Evolutionary conservation across 1,140 invertebrate genomes (phyloP).

Genomic region (Penaeus indicus): DNA sequence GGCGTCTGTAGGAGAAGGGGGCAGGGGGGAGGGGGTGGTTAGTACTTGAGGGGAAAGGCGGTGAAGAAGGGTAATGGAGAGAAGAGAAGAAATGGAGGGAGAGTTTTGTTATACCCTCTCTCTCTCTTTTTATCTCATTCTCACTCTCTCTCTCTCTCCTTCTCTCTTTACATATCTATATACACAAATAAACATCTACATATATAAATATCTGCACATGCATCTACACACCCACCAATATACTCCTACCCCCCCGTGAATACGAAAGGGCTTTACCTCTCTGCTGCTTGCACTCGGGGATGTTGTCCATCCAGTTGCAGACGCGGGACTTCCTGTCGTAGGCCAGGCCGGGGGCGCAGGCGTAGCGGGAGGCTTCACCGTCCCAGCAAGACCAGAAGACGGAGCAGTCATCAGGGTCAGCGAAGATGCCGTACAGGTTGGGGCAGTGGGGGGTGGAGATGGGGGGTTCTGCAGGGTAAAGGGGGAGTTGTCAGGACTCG

Average conservation of each 20-base stretch:
- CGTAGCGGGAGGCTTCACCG: constrained; percentile 91
- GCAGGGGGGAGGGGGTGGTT: neutral
- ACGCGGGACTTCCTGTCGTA: constrained; percentile 93
- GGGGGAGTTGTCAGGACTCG: neutral
- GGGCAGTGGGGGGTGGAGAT: constrained; percentile 88
- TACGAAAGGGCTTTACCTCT: constrained; percentile 25
- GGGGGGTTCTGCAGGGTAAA: constrained; percentile 79
- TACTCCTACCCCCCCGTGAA: neutral
- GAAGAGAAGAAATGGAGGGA: no score
- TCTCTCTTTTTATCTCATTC: no score
- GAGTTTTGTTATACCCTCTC: no score
- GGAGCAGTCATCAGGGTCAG: constrained; percentile 89
- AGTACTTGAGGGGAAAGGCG: no score
- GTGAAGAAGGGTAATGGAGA: no score
- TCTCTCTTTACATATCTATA: no score
- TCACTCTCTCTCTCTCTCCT: no score
- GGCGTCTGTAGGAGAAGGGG: neutral
- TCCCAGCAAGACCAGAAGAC: constrained; percentile 98
- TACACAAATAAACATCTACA: no score
- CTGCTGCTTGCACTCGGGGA: constrained; percentile 84
- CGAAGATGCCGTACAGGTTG: constrained; percentile 91
- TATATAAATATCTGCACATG: no score
- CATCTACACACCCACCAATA: neutral
- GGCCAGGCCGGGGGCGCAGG: constrained; percentile 93
- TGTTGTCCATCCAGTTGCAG: constrained; percentile 95